phyloP scores from a whole-genome alignment of 35 echinoderm and acorn worm species.

The Lytechinus pictus region DNA sequence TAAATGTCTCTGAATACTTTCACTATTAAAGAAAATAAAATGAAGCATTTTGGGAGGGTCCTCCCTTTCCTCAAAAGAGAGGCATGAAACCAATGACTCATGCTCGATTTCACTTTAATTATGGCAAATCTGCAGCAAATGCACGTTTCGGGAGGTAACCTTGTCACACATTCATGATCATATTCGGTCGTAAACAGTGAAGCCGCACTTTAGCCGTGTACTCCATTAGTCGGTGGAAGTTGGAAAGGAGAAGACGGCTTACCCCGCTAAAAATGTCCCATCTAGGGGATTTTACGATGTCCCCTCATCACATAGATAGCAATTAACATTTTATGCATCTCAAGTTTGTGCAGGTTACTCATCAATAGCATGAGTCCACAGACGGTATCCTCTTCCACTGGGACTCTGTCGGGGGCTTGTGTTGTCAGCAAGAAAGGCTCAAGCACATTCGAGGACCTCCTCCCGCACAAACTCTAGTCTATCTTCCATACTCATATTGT shows the following conservation, averaged over 20 bases:
- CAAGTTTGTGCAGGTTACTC: not conserved
- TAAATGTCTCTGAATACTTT: not conserved
- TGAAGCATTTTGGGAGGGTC: not conserved
- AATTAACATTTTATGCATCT: conserved; percentile 43
- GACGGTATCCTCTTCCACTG: not conserved
- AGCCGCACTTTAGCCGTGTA: not conserved
- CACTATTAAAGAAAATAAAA: not conserved
- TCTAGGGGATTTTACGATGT: not conserved
- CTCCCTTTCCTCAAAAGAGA: not conserved
- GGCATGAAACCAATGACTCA: not conserved
- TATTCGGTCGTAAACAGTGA: not conserved
- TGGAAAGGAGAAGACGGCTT: not conserved
- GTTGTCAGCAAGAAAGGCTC: not conserved
- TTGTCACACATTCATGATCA: not conserved
- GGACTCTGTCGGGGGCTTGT: not conserved
- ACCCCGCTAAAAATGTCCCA: not conserved
- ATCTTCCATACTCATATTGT: not conserved
- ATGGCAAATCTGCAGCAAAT: conserved; percentile 27
- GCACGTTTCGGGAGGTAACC: not conserved
- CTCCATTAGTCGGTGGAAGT: not conserved
- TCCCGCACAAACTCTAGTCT: not conserved
- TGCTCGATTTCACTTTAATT: not conserved
- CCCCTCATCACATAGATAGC: conserved; percentile 24
- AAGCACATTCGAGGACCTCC: not conserved
- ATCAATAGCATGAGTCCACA: conserved; percentile 1